Percentiles rank a stretch among this genome's conserved stretches.
Conservation (phyloP, 2,797 vertebrate species). For the Manis pentadactyla region DNA sequence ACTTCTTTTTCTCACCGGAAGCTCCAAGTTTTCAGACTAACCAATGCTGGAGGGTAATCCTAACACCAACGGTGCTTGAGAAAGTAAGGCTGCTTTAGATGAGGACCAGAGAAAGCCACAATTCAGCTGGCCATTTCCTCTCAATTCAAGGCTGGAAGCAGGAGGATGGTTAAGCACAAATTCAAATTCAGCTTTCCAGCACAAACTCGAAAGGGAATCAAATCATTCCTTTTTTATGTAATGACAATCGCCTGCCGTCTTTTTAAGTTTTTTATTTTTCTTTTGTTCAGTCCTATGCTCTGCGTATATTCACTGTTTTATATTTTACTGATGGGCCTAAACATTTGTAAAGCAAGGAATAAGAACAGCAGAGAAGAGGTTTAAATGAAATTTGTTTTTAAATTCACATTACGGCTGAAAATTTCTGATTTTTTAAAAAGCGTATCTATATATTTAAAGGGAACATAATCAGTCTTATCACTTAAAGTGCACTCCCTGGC, state of each 20-base stretch:
- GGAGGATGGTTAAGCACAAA: not conserved
- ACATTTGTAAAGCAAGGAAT: not conserved
- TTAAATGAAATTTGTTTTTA: not conserved
- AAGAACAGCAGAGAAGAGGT: not conserved
- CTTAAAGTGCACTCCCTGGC: not conserved
- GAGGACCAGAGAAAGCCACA: not conserved
- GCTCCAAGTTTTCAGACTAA: not conserved
- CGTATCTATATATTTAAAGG: not conserved
- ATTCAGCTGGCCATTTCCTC: not conserved
- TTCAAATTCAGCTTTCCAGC: not conserved
- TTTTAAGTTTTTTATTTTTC: not conserved
- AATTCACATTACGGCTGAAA: conserved; percentile 5
- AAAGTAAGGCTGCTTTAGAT: not conserved
- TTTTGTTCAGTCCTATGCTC: not conserved
- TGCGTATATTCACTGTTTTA: conserved; percentile 10
- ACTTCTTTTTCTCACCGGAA: not conserved
- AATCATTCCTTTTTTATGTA: not conserved
- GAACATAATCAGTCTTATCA: not conserved
- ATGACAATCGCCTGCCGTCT: not conserved
- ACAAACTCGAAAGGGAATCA: not conserved
- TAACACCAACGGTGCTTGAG: not conserved
- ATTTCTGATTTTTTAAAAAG: not conserved
- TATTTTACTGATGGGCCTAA: not conserved
- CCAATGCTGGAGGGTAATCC: not conserved
- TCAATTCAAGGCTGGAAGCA: not conserved